Base-by-base conservation (phyloP, 2,888 invertebrate species). In the Polyploca ridens region DNA sequence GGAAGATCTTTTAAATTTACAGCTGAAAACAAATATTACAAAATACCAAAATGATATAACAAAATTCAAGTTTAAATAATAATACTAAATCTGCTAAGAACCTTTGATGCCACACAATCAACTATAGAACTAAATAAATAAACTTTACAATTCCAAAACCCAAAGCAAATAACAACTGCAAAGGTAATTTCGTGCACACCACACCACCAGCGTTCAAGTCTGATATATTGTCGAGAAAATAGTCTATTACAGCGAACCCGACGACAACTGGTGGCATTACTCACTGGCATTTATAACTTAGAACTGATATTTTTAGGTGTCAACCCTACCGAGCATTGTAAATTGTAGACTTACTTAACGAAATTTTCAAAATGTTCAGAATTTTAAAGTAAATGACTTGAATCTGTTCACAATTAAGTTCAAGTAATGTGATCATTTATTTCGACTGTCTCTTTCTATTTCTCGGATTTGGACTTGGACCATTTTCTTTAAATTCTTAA, bases 171-270 rank as follows among this genome's bases (percentile, higher is more conserved):
- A 46, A 44, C 44, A 44, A n/a, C n/a, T 19, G 54, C 10, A 7
- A 54, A 54, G 54, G 54, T 54, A 54, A 19, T 10, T 54, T 19
- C 54, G 19, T 16, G 49, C 49, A 54, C 54, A 10, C 54, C 54
- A 19, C 54, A 49, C n/a, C 46, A 14, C 8, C 19, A 54, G 19
- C 54, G 54, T 58, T 41, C 58, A 33, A 58, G 58, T 58, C 58
- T 58, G 58, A 58, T 35, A 58, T 33, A 58, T 58, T 33, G 58
- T 33, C n/a, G 33, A 58, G 58, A 58, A 58, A 58, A 58, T 58
- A 58, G 58, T 58, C 33, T 58, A 58, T 58, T 58, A 58, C 33
- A 33, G 33, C 35, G n/a, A 35, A n/a, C 58, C 35, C 7, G 35
- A 19, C 35, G 35, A 54, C 54, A 54, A 19, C 16, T n/a, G 54